Base-by-base conservation (phyloP, 53 echinoderm and acorn worm genomes). In the Echinometra lucunter region DNA sequence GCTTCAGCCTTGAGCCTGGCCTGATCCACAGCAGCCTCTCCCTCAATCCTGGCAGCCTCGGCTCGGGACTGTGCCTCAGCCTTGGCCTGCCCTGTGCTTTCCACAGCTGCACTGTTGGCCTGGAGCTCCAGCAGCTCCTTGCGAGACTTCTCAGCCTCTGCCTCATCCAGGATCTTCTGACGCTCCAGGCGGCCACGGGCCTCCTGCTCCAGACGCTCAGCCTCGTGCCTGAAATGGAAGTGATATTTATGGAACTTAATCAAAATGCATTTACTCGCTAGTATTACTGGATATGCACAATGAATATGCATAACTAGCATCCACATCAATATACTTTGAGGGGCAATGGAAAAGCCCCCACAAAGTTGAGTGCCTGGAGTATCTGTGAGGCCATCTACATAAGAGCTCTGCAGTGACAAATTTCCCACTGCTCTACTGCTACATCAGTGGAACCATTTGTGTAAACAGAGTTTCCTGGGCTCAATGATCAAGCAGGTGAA, bases 31-130 rank as follows among this genome's bases (percentile, higher is more conserved):
- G 97, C 97, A 17, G 98, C 98, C 82, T 98, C 98, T 67, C 98
- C 98, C 74, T 98, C 97, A 58, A 98, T 98, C 89, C 97, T 96
- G 66, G 97, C 97, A 11, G 98, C 98, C 95, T 97, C 97, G 13
- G 98, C 98, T 53, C 98, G 93, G 90, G 97, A 97, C 97, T 97
- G 98, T 83, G 98, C 98, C 91, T 98, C 98, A 35, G 98, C 98
- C 95, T 98, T 98, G 37, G 98, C 98, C 81, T 98, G 98, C 47
- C 98, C 98, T n/a, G 98, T 98, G 89, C 98, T 98, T 95, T 98
- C 98, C 63, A 98, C 98, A 42, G 98, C 98, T 0, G 98, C 98
- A 90, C 98, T 98, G 97, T 97, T 97, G 63, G 98, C 98, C 95
- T 98, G 98, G 45, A 98, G 96, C 72, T 97, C 96, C 89, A 98